Percentiles rank a stretch among this genome's conserved stretches.
Conservation (phyloP, 2,797 vertebrate species). For the Cossypha dichroa region DNA sequence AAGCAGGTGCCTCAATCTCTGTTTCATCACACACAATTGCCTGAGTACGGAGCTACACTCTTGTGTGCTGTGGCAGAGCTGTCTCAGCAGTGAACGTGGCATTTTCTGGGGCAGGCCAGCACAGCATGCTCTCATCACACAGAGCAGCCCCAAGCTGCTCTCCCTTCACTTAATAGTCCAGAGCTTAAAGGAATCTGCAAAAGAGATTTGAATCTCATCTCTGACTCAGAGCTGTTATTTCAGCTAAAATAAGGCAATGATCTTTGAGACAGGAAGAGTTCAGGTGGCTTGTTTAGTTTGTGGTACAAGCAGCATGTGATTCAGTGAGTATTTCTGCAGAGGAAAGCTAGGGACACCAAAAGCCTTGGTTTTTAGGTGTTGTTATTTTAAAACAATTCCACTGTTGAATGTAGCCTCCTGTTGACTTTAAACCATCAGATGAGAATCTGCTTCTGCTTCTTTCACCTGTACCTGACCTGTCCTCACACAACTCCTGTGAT, state of each 20-base stretch:
- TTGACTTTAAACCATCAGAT: not conserved
- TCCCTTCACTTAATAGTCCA: not conserved
- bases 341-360: not conserved
- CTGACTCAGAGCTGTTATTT: not conserved
- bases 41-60: not conserved
- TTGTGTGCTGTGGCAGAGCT: accelerated
- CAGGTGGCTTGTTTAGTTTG: not conserved
- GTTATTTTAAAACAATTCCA: not conserved
- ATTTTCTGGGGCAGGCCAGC: not conserved
- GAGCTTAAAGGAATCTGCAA: not conserved
- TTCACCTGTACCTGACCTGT: not conserved
- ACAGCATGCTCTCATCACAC: not conserved
- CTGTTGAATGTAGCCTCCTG: not conserved
- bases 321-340: not conserved
- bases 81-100: accelerated
- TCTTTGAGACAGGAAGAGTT: not conserved
- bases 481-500: not conserved
- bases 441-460: not conserved
- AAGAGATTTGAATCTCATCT: not conserved
- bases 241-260: not conserved
- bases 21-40: not conserved
- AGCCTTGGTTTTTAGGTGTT: not conserved
- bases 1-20: not conserved
- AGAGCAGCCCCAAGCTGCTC: not conserved
- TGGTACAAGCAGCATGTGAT: not conserved